Conservation (phyloP, 2,888 invertebrate genomes). For the Himalopsyche kuldschensis region DNA sequence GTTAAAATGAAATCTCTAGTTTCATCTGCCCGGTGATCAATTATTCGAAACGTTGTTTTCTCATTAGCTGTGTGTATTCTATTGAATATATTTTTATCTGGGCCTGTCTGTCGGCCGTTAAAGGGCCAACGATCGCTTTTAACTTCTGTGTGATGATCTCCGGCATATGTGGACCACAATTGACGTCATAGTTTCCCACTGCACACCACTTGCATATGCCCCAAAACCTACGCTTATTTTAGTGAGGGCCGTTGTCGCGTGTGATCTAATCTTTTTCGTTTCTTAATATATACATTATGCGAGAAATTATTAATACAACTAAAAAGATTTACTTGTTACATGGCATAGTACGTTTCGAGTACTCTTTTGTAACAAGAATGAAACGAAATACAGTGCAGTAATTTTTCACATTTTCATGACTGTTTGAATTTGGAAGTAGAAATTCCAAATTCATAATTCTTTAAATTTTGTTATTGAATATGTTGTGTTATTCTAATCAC, state of each 20-base stretch:
- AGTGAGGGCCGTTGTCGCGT: not conserved
- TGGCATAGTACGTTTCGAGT: too few relatives aligned
- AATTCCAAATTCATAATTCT: too few relatives aligned
- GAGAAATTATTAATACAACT: too few relatives aligned
- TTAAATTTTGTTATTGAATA: too few relatives aligned
- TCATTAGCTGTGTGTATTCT: not conserved
- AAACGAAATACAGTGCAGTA: too few relatives aligned
- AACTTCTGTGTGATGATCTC: not conserved
- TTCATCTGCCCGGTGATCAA: not conserved
- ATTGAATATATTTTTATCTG: not conserved
- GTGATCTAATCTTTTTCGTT: too few relatives aligned
- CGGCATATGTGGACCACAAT: slow-evolving; percentile 20
- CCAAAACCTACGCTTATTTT: not conserved
- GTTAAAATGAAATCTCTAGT: not conserved
- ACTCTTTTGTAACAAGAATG: too few relatives aligned
- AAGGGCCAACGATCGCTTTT: not conserved
- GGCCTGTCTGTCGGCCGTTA: not conserved
- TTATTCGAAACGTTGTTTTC: not conserved
- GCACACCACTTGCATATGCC: slow-evolving; percentile 18
- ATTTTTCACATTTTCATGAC: too few relatives aligned
- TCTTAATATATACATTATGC: too few relatives aligned
- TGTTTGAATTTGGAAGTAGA: too few relatives aligned
- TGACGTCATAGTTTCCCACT: slow-evolving; percentile 23
- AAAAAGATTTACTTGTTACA: too few relatives aligned
- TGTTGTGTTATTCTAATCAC: too few relatives aligned